Conservation (phyloP, 2,888 invertebrate species). For the Ennomos erosarius region DNA sequence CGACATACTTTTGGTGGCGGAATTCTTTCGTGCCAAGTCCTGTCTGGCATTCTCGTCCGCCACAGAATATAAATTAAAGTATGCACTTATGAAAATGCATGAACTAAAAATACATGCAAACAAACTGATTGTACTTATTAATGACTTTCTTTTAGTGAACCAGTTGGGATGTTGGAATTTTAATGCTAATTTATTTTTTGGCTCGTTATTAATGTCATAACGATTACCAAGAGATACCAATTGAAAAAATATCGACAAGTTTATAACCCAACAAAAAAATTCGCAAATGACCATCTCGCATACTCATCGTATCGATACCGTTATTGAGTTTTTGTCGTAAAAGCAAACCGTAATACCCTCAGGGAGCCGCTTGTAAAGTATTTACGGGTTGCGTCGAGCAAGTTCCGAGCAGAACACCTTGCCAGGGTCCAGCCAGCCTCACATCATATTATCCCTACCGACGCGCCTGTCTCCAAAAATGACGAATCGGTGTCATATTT, state of each 20-base stretch:
- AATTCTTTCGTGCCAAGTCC: constrained; percentile 44
- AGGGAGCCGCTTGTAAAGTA: constrained; percentile 63
- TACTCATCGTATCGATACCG: constrained; percentile 53
- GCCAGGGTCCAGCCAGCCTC: constrained; percentile 49
- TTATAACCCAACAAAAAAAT: constrained; percentile 46
- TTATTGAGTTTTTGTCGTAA: constrained; percentile 63
- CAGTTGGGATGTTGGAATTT: neutral
- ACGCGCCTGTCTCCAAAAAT: constrained; percentile 54
- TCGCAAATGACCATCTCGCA: constrained; percentile 46
- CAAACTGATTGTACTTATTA: constrained; percentile 1
- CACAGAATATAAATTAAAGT: constrained; percentile 21
- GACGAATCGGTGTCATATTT: constrained; percentile 54
- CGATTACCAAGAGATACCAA: constrained; percentile 16
- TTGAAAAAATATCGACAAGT: constrained; percentile 31
- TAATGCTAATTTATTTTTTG: neutral
- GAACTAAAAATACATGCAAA: constrained; percentile 3
- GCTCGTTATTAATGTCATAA: constrained; percentile 18
- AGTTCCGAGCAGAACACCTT: constrained; percentile 51
- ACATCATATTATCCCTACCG: constrained; percentile 43
- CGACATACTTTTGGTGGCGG: constrained; percentile 49
- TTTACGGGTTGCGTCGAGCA: constrained; percentile 54
- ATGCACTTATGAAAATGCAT: constrained; percentile 18
- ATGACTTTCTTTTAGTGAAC: constrained; percentile 2
- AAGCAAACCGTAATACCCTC: constrained; percentile 51
- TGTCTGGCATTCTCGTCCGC: constrained; percentile 16